Evolutionary conservation across 1,140 invertebrate genomes (phyloP).

Genomic region (Drosophila lacteicornis): DNA sequence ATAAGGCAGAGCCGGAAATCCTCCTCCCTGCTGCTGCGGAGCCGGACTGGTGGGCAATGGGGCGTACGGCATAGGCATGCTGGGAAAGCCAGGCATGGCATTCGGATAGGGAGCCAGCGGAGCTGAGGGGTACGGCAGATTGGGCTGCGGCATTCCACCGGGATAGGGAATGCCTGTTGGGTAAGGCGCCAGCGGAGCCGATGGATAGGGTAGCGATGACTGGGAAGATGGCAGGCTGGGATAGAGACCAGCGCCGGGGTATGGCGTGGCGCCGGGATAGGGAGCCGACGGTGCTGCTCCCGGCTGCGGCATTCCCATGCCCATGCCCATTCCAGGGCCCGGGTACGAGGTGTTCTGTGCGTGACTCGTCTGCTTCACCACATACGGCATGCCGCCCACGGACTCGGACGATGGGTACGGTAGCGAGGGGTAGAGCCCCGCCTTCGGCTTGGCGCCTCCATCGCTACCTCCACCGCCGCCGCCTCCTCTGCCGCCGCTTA

Average conservation of each 20-base stretch:
- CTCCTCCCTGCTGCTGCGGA: constrained; percentile 51
- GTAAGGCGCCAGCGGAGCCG: constrained; percentile 40
- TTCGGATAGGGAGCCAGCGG: constrained; percentile 42
- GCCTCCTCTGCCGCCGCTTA: constrained; percentile 27
- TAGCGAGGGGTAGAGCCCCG: constrained; percentile 75
- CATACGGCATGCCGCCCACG: constrained; percentile 67
- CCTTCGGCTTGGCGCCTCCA: constrained; percentile 43
- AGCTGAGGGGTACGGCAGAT: constrained; percentile 68
- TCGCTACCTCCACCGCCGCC: constrained; percentile 1
- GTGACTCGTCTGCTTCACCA: constrained; percentile 66
- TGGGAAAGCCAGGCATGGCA: constrained; percentile 57
- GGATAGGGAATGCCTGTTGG: constrained; percentile 35
- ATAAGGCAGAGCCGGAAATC: constrained; percentile 55
- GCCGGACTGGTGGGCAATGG: constrained; percentile 58
- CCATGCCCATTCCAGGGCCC: constrained; percentile 26
- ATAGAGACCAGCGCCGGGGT: constrained; percentile 54
- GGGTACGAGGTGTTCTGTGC: constrained; percentile 50
- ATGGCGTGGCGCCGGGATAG: constrained; percentile 56
- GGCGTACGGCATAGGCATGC: constrained; percentile 77
- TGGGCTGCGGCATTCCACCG: constrained; percentile 34
- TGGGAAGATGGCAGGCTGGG: constrained; percentile 47
- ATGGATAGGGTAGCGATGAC: constrained; percentile 55
- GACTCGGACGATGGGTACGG: constrained; percentile 72
- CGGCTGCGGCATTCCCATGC: constrained; percentile 53
- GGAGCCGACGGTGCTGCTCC: constrained; percentile 33